phyloP scores from a whole-genome alignment of 2,797 vertebrate species.

The Scolopax rusticola region DNA sequence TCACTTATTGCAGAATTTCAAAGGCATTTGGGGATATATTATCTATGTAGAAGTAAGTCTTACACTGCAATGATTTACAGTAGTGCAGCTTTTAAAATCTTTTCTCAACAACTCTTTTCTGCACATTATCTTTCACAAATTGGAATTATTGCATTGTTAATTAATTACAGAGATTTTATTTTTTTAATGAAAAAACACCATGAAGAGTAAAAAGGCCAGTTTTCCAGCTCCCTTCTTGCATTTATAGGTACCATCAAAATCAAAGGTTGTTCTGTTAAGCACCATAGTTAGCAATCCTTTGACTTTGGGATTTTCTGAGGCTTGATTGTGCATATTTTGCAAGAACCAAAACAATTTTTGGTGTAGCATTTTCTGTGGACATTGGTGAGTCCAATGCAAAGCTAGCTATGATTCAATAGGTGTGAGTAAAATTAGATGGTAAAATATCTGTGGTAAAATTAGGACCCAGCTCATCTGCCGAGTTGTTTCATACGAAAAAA shows the following conservation, averaged over 20 bases:
- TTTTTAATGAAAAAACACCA: neutral
- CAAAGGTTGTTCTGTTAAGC: neutral
- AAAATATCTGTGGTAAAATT: neutral
- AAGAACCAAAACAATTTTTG: neutral
- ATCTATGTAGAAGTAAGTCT: conserved; percentile 26
- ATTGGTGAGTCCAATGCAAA: neutral
- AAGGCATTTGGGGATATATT: conserved; percentile 33
- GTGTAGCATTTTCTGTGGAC: neutral
- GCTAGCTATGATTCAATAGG: neutral
- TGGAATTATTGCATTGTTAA: neutral
- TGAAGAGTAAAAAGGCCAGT: neutral
- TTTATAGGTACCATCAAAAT: neutral
- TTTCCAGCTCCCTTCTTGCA: neutral
- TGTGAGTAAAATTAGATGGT: neutral
- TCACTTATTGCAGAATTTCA: conserved; percentile 29
- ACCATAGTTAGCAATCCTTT: neutral
- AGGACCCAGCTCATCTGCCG: neutral
- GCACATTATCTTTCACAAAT: neutral
- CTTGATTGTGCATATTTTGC: neutral
- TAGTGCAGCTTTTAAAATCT: neutral
- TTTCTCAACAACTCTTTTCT: neutral
- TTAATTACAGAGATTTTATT: neutral
- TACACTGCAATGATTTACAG: conserved; percentile 16
- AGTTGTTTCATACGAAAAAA: neutral
- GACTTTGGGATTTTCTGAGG: neutral